Evolutionary conservation across 2,797 vertebrate species (phyloP), one percentile per base, ranked within the genome.

Genomic region (Muscicapa comitata): DNA sequence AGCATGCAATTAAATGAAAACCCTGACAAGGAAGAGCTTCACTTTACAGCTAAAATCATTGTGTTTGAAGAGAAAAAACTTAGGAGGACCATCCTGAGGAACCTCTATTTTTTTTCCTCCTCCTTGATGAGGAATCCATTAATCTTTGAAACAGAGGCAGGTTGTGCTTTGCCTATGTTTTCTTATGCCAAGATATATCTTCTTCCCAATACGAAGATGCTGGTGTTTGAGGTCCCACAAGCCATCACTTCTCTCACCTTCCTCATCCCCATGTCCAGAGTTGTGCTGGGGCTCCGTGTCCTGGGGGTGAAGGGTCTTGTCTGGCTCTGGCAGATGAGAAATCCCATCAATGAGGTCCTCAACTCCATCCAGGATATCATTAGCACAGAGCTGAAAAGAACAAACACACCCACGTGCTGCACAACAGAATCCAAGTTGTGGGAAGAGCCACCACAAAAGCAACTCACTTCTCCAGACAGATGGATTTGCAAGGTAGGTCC

Each of bases 331-430:
- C 38, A 98, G 97, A 90, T 99, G 98, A 87, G 98, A 98, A 97
- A 99, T 98, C 33, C 98, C 98, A 86, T 99, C 99, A 25, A 99
- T 98, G 97, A 99, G 97, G 70, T 99, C 99, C 68, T 99, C 99
- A 0, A 98, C 98, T 29, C 98, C 97, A 51, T 98, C 98, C 95
- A 98, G 68, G 73, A 98, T 94, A 77, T 99, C 99, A 19, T 98
- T 99, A 80, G 99, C 98, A 40, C 99, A 99, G 75, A 99, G 97
- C 99, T 99, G 53, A 23, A 98, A 98, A 83, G 83, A 63, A 81
- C 61, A 94, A 90, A 78, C 58, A 77, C 47, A 94, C 8, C 35
- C 74, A 80, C 21, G 7, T 3, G 26, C 81, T 88, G 72, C 50
- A 74, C n/a, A 54, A 70, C 13, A 70, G 42, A 88, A 90, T 42